Base-by-base conservation (phyloP, 37 sponge, comb jelly and placozoan species). In the Ianthella basta region DNA sequence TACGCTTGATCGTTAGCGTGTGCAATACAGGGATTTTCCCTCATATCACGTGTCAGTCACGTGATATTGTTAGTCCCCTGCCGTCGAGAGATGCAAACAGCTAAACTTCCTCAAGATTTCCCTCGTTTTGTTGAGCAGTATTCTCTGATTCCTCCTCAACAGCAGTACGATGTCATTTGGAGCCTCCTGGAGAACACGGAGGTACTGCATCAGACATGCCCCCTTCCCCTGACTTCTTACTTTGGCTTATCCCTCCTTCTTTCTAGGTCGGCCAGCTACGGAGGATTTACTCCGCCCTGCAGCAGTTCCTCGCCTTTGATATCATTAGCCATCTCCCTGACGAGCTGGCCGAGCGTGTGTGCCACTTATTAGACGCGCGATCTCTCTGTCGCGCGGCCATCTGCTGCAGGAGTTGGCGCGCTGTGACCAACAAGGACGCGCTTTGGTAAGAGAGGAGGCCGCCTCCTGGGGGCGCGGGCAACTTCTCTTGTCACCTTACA, bases 381-480 rank as follows among this genome's bases (percentile, higher is more conserved):
- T 83, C 89, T 12, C 85, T 95, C 30, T 95, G 93, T 36, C 55
- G 75, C 0, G 91, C 73, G 15, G 82, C 87, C 35, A 66, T 21
- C 27, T 95, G 95, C 66, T 87, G 90, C 64, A 85, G 38, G 38
- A 72, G 37, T 5, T 95, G 93, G 93, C 81, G 91, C 56, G 64
- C 67, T 23, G 19, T 84, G 55, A 70, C 93, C 67, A 87, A 95
- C 75, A 80, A 70, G 0, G 81, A 95, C 65, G 25, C 37, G 23
- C 53, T 95, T 23, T 95, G 95, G 95, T 94, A 63, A 78, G 73
- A 32, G 27, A 23, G 18, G 0, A 2, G 55, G 14, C n/a, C n/a
- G n/a, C n/a, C n/a, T n/a, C n/a, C n/a, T n/a, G n/a, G n/a, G n/a
- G n/a, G n/a, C n/a, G n/a, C n/a, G n/a, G n/a, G n/a, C n/a, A n/a